These are phyloP conservation scores for Ramphastos sulfuratus DNA, from an alignment of 2,113 vertebrate species.

Conservation along the genomic window DNA sequence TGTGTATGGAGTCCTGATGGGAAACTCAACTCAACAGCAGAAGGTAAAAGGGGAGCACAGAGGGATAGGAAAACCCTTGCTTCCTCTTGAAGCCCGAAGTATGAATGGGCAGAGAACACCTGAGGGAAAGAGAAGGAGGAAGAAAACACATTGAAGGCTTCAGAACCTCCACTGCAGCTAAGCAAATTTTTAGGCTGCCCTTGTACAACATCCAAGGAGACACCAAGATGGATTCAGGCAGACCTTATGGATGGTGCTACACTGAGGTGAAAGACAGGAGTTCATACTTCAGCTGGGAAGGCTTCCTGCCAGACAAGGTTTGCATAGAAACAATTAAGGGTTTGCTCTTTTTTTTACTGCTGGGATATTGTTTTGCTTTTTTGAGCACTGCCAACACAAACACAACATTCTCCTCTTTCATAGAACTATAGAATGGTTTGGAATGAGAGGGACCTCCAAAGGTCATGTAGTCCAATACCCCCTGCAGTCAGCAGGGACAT, in stretches of 20 bases:
- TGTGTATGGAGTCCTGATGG: background rate
- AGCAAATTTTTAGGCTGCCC: background rate
- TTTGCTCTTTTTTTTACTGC: background rate
- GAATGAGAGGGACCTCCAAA: too few species aligned
- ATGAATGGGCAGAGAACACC: background rate
- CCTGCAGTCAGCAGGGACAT: too few species aligned
- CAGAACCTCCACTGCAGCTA: background rate
- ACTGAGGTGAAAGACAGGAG: background rate
- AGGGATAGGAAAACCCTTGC: background rate
- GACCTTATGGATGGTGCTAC: background rate
- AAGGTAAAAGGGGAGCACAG: background rate
- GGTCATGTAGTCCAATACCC: too few species aligned
- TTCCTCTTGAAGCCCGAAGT: background rate
- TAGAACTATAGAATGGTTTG: too few species aligned
- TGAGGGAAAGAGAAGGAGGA: background rate
- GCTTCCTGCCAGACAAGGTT: background rate
- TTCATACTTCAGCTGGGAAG: background rate
- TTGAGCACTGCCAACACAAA: background rate
- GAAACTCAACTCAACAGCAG: background rate
- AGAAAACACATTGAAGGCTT: background rate
- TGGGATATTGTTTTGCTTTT: background rate
- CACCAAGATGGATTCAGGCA: background rate
- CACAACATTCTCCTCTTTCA: background rate
- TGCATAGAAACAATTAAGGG: background rate
- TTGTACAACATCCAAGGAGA: background rate